phyloP scores from a whole-genome alignment of 1,140 invertebrate species.

The Ooceraea biroi region DNA sequence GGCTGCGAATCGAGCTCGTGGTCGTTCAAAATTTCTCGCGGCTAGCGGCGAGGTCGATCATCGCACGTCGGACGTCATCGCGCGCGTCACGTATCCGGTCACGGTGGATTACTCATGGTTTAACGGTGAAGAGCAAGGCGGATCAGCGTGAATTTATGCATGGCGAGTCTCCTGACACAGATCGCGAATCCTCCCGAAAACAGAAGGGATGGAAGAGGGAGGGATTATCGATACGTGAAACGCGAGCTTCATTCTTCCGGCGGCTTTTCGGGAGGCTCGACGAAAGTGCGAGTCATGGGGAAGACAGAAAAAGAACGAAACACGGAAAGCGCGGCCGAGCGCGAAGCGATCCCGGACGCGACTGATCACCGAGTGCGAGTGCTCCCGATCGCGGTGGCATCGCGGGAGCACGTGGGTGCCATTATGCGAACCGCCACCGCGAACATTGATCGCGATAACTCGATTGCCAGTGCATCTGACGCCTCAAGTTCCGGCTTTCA shows the following conservation, averaged over 20 bases:
- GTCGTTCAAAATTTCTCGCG: conserved; percentile 43
- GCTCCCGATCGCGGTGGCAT: neutral
- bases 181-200: too few relatives aligned
- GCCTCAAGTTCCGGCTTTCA: conserved; percentile 52
- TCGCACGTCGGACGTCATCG: conserved; percentile 20
- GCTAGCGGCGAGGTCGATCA: conserved; percentile 20
- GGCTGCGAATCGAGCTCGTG: too few relatives aligned
- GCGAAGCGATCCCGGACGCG: neutral
- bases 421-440: conserved; percentile 51
- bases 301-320: neutral
- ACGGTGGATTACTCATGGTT: neutral
- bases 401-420: conserved; percentile 33
- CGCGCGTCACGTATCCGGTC: neutral
- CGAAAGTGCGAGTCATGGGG: neutral
- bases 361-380: neutral
- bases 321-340: neutral
- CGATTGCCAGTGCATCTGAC: conserved; percentile 50
- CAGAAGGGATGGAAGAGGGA: neutral
- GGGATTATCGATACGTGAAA: neutral
- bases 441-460: conserved; percentile 57
- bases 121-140: neutral
- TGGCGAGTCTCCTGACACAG: too few relatives aligned
- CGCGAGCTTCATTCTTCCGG: too few relatives aligned
- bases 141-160: too few relatives aligned
- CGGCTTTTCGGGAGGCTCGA: too few relatives aligned